Base-by-base conservation (phyloP, 2,113 vertebrate species). In the Loxodonta africana region DNA sequence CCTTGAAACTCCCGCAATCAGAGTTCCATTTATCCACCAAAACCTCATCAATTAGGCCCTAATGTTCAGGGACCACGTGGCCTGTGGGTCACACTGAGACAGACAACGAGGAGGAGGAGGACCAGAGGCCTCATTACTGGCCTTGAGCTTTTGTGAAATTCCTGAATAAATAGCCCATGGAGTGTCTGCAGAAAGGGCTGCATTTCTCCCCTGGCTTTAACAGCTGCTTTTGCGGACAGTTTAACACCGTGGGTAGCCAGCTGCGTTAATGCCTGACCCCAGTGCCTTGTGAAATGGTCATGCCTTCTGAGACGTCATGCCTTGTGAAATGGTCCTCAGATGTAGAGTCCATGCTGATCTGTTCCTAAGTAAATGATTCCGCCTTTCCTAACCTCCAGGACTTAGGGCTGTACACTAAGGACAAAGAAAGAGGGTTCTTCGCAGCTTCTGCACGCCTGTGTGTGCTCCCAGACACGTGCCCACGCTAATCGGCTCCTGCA, bases 1-100 rank as follows among this genome's bases (percentile, higher is more conserved):
- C 96, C 97, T 97, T 96, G 8, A 96, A 97, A 96, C 94, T 92
- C 96, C 95, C 3, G 97, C 98, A 98, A 99, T 98, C 98, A 98
- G 97, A 76, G 69, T 51, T 88, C 94, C 97, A 95, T 96, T 97
- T 94, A 95, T 88, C 97, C 98, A 98, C 97, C 97, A 98, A 97
- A 98, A 98, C 97, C 97, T 97, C 97, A 98, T 98, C 98, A 98
- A 98, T 98, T 98, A 98, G 97, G 95, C 78, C 94, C 97, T 97
- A 95, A 82, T 82, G 92, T 95, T 97, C 95, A 83, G 89, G 96
- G 95, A 94, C 95, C 98, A 97, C 92, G 77, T 41, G 97, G 97
- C 89, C 94, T 0, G 26, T 18, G 5, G 88, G 93, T 80, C 94
- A 83, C 62, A 21, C 93, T 80, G 95, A 90, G 97, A 26, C 2